These are phyloP conservation scores for Pachymerium ferrugineum DNA, from an alignment of 2,888 invertebrate genomes.

Conservation along the genomic window DNA sequence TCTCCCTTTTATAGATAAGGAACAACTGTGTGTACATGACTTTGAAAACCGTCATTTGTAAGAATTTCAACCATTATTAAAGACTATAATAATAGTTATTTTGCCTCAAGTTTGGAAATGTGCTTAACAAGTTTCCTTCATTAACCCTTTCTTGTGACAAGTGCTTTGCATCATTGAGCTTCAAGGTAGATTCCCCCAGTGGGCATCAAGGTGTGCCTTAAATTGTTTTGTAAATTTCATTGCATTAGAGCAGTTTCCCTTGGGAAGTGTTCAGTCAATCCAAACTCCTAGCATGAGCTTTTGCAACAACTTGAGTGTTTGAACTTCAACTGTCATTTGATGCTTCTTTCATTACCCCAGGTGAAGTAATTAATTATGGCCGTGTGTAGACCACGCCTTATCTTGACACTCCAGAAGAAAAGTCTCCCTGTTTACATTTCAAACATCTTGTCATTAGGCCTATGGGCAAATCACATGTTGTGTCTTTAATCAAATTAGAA, in stretches of 20 bases:
- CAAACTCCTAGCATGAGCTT: too few relatives aligned
- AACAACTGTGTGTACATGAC: too few relatives aligned
- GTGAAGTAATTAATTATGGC: constrained; percentile 28
- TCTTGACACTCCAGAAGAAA: constrained; percentile 21
- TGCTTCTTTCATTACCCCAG: constrained; percentile 28
- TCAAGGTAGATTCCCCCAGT: background rate
- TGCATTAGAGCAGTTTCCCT: background rate
- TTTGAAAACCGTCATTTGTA: too few relatives aligned
- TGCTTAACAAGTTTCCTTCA: too few relatives aligned
- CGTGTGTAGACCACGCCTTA: constrained; percentile 8
- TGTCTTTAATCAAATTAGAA: constrained; percentile 7
- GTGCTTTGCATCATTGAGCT: background rate
- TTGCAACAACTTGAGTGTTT: background rate
- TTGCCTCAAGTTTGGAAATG: too few relatives aligned
- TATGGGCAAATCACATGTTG: background rate
- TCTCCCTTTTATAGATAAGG: background rate
- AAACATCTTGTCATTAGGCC: constrained; percentile 14
- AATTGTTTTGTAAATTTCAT: constrained; percentile 30
- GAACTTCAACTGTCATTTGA: constrained; percentile 32
- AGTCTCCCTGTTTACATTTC: constrained; percentile 1
- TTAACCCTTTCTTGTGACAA: background rate
- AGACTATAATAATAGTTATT: too few relatives aligned
- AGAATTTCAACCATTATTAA: too few relatives aligned
- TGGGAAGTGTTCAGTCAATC: constrained; percentile 27
- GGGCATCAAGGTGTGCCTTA: background rate